Evolutionary conservation across 2,797 vertebrate genomes (phyloP).

Genomic region (Acanthurus lineatus): DNA sequence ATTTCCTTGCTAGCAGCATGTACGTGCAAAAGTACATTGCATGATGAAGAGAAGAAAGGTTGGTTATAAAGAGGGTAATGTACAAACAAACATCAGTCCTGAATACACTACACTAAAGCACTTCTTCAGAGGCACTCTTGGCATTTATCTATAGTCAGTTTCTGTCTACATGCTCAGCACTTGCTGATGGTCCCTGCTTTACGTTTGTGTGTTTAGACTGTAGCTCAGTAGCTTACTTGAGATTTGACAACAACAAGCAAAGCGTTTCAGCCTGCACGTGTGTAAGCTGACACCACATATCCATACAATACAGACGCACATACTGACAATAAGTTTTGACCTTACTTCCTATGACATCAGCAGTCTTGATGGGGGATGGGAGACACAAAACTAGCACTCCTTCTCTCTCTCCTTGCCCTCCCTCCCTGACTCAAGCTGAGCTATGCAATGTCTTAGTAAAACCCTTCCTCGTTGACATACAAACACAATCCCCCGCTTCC

Average conservation of each 20-base stretch:
- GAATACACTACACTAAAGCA: not conserved
- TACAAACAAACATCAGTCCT: not conserved
- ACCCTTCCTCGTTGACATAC: slow-evolving; percentile 60
- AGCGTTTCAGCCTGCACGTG: slow-evolving; percentile 13
- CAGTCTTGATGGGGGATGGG: slow-evolving; percentile 79
- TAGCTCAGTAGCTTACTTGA: not conserved
- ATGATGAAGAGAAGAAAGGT: not conserved
- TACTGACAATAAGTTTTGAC: slow-evolving; percentile 61
- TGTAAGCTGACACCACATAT: slow-evolving; percentile 32
- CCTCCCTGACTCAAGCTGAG: slow-evolving; percentile 46
- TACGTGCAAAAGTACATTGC: not conserved
- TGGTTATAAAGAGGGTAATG: not conserved
- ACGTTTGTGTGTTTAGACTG: not conserved
- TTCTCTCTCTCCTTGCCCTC: slow-evolving; percentile 24
- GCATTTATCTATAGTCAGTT: not conserved
- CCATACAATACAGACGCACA: slow-evolving; percentile 34
- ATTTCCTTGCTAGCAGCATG: fast-evolving
- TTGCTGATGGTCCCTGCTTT: not conserved
- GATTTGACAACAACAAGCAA: slow-evolving; percentile 16
- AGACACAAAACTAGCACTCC: slow-evolving; percentile 66
- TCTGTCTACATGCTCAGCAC: not conserved
- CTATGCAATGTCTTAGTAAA: slow-evolving; percentile 62
- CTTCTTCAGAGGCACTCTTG: not conserved
- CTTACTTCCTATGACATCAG: slow-evolving; percentile 79
- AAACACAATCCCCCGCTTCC: slow-evolving; percentile 66